Percentiles rank a stretch among this genome's conserved stretches.
phyloP scores from a whole-genome alignment of 2,888 invertebrate species.

The Ophion slaviceki region DNA sequence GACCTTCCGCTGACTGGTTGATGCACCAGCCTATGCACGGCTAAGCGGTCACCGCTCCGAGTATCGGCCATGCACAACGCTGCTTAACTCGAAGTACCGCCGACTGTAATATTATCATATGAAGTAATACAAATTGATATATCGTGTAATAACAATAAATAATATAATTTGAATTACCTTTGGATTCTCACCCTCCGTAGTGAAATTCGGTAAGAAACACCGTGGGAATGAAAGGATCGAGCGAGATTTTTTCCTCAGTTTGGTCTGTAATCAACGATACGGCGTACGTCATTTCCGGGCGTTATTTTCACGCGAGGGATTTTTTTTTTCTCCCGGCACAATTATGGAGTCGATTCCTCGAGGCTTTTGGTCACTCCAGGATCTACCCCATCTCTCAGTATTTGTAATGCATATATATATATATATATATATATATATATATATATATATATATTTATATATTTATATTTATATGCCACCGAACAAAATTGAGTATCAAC shows the following conservation, averaged over 20 bases:
- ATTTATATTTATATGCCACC: neutral
- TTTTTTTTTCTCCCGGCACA: constrained; percentile 11
- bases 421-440: neutral
- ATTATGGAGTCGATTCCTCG: constrained; percentile 40
- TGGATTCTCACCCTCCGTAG: too few relatives aligned
- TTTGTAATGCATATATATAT: too few relatives aligned
- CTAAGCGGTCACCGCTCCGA: too few relatives aligned
- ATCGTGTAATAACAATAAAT: too few relatives aligned
- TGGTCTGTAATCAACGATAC: constrained; percentile 25
- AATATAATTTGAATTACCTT: too few relatives aligned
- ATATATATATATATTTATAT: too few relatives aligned
- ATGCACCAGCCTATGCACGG: too few relatives aligned
- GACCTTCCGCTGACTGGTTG: too few relatives aligned
- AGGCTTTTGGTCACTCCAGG: constrained; percentile 54
- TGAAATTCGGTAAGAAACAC: neutral
- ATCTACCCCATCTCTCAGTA: constrained; percentile 20
- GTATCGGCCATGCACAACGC: too few relatives aligned
- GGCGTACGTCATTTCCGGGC: neutral
- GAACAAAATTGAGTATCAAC: constrained; percentile 38
- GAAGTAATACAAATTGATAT: too few relatives aligned
- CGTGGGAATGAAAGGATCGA: constrained; percentile 33
- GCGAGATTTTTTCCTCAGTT: constrained; percentile 15
- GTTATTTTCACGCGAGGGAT: constrained; percentile 1
- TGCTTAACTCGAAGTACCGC: too few relatives aligned
- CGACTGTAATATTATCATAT: too few relatives aligned